Conservation (phyloP, 2,888 invertebrate species). For the Tipula helvola region DNA sequence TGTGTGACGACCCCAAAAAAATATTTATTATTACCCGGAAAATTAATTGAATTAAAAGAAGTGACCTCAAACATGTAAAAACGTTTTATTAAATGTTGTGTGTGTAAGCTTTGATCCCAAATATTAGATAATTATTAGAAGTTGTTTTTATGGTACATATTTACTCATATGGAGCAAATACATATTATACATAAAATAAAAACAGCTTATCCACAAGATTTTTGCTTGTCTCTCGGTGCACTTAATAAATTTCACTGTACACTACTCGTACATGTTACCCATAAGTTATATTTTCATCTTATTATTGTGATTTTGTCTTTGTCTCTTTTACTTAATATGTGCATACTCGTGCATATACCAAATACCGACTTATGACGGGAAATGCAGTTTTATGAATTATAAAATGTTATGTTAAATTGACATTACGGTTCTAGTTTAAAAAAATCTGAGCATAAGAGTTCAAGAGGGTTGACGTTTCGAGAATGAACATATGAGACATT, state of each 20-base stretch:
- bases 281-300: neutral
- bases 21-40: neutral
- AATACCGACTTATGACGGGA: neutral
- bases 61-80: neutral
- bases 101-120: neutral
- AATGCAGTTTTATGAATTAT: neutral
- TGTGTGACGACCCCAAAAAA: neutral
- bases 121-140: neutral
- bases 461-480: neutral
- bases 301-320: neutral
- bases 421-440: neutral
- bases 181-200: too few species aligned
- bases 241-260: neutral
- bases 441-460: neutral
- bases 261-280: neutral
- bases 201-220: neutral
- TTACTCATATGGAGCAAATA: neutral
- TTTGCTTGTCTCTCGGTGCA: neutral
- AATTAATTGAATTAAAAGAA: neutral
- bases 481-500: too few species aligned
- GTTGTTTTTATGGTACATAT: neutral
- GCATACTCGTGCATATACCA: neutral
- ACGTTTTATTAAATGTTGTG: neutral
- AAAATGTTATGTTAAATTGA: neutral
- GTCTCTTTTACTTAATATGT: neutral